Percentiles rank a stretch among this genome's conserved stretches.
These are phyloP conservation scores for Globia sparganii DNA, from an alignment of 2,888 invertebrate species.

Conservation along the genomic window DNA sequence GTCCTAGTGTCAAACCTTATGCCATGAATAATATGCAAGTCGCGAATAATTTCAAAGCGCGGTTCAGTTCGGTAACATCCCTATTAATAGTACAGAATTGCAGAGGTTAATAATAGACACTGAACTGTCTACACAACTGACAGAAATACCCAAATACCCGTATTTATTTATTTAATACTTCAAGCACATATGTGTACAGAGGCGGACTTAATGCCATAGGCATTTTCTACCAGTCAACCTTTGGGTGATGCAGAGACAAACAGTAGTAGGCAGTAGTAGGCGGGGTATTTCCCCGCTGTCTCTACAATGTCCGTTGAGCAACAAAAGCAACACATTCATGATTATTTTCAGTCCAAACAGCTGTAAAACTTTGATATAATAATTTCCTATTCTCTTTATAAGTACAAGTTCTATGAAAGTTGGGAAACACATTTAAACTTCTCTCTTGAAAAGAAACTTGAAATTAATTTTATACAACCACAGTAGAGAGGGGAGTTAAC, in stretches of 20 bases:
- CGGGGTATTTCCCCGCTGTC: constrained; percentile 1
- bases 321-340: constrained; percentile 16
- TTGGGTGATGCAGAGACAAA: too few species aligned
- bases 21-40: constrained; percentile 37
- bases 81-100: constrained; percentile 10
- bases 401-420: constrained; percentile 31
- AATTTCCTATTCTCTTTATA: constrained; percentile 31
- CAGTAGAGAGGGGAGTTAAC: constrained; percentile 18
- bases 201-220: too few species aligned
- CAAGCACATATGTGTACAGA: too few species aligned
- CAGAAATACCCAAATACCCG: constrained; percentile 16
- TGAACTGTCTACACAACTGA: constrained; percentile 12
- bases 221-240: too few species aligned
- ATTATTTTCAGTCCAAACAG: constrained; percentile 33
- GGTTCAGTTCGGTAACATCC: constrained; percentile 13
- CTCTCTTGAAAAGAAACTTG: constrained; percentile 24
- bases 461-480: constrained; percentile 32
- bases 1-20: too few species aligned
- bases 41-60: constrained; percentile 22
- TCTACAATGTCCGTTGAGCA: constrained; percentile 4
- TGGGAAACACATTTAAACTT: constrained; percentile 41
- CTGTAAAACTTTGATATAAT: constrained; percentile 32
- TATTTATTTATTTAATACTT: too few species aligned
- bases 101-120: constrained; percentile 16
- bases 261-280: too few species aligned